Evolutionary conservation across 2,888 invertebrate genomes (phyloP).

Genomic region (Netelia virgata): DNA sequence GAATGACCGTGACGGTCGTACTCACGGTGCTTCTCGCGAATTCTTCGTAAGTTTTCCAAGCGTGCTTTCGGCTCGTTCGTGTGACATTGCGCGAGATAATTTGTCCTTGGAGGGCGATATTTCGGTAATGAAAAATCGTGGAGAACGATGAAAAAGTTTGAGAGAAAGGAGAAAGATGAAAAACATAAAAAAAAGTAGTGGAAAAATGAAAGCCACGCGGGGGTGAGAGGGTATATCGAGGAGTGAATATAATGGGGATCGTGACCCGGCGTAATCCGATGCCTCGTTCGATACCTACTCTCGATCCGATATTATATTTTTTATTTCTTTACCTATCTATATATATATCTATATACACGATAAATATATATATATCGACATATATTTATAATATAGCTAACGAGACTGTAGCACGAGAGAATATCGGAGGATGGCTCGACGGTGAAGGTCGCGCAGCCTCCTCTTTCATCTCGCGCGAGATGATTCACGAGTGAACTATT

Average conservation of each 20-base stretch:
- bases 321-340: slow-evolving; percentile 40
- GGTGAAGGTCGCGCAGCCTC: slow-evolving; percentile 63
- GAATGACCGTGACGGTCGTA: neutral
- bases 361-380: slow-evolving; percentile 46
- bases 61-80: slow-evolving; percentile 58
- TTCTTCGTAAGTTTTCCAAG: slow-evolving; percentile 39
- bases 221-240: slow-evolving; percentile 20
- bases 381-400: slow-evolving; percentile 65
- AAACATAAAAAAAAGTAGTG: slow-evolving; percentile 55
- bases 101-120: slow-evolving; percentile 70
- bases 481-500: slow-evolving; percentile 27
- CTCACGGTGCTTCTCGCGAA: neutral
- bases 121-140: neutral
- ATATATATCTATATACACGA: slow-evolving; percentile 62
- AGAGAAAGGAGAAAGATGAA: neutral
- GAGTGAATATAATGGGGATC: slow-evolving; percentile 75
- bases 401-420: slow-evolving; percentile 55
- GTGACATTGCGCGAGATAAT: slow-evolving; percentile 72
- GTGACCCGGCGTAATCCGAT: slow-evolving; percentile 78
- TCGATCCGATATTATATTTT: slow-evolving; percentile 61
- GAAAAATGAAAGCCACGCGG: too few relatives aligned
- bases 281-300: slow-evolving; percentile 70
- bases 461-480: slow-evolving; percentile 59
- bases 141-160: neutral
- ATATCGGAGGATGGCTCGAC: slow-evolving; percentile 31